These are phyloP conservation scores for Recurvirostra avosetta DNA, from an alignment of 2,113 vertebrate species.

Conservation along the genomic window DNA sequence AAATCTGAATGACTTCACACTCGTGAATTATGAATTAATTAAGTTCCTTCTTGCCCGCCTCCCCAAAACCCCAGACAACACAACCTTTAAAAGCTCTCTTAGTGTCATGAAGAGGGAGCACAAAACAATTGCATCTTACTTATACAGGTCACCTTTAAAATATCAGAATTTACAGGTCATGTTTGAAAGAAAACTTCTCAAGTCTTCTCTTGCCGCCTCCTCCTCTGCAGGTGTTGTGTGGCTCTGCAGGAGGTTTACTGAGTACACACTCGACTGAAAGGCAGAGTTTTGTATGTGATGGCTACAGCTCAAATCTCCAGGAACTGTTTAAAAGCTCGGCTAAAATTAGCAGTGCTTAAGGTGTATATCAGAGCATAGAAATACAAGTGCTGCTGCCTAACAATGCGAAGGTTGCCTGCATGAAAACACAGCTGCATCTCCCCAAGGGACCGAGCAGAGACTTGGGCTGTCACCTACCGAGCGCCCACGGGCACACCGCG, in stretches of 20 bases:
- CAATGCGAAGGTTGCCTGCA: background rate
- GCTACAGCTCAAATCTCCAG: background rate
- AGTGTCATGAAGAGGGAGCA: background rate
- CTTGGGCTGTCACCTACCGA: background rate
- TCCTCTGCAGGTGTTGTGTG: background rate
- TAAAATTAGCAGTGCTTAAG: background rate
- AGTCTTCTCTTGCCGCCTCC: background rate
- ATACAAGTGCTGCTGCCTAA: background rate
- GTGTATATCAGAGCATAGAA: background rate
- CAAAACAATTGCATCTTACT: background rate
- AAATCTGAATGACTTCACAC: background rate
- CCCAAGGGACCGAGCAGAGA: fast-evolving
- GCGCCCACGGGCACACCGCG: fast-evolving
- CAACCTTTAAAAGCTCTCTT: background rate
- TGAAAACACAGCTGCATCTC: background rate
- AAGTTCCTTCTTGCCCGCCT: background rate
- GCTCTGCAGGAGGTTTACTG: background rate
- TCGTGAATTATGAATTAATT: background rate
- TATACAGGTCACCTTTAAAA: background rate
- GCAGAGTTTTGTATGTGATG: background rate
- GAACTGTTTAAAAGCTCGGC: background rate
- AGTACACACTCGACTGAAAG: background rate
- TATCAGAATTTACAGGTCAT: background rate
- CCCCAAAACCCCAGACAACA: background rate
- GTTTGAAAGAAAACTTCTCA: background rate